Conservation (phyloP, 1,140 invertebrate species). For the Drosophila truncata region DNA sequence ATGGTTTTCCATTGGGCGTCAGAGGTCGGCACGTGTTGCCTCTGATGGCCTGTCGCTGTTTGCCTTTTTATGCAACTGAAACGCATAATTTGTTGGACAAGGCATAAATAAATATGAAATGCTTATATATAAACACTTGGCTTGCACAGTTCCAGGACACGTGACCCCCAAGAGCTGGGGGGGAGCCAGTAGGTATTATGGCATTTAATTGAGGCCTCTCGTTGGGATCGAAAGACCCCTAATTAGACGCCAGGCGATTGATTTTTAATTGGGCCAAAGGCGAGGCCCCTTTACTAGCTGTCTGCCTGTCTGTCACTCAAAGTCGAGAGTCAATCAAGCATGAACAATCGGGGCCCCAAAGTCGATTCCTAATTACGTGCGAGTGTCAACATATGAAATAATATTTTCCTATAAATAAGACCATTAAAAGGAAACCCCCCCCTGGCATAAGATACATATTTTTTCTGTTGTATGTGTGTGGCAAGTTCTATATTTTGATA, state of each 20-base stretch:
- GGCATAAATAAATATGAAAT: constrained; percentile 79
- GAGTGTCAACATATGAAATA: constrained; percentile 83
- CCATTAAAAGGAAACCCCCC: constrained; percentile 38
- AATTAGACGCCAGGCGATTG: constrained; percentile 70
- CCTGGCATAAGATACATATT: neutral
- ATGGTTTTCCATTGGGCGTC: constrained; percentile 11
- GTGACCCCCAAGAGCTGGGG: constrained; percentile 40
- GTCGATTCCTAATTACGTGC: constrained; percentile 74
- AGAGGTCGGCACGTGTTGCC: constrained; percentile 69
- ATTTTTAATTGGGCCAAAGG: constrained; percentile 71
- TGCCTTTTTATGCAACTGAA: constrained; percentile 76
- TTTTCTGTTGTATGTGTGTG: neutral
- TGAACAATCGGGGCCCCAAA: constrained; percentile 17
- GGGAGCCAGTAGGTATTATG: constrained; percentile 24
- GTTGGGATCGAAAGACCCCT: constrained; percentile 26
- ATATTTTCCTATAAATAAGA: constrained; percentile 71
- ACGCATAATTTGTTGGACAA: constrained; percentile 83
- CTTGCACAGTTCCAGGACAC: constrained; percentile 56
- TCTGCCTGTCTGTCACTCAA: constrained; percentile 44
- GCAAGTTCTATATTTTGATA: neutral
- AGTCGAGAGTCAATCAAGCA: constrained; percentile 61
- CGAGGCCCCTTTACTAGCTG: constrained; percentile 1
- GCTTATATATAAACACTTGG: constrained; percentile 48
- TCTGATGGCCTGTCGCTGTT: constrained; percentile 26
- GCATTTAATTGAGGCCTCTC: constrained; percentile 51